Evolutionary conservation across 2,888 invertebrate species (phyloP), one percentile per base, ranked within the genome.

Genomic region (Dyspetes luteomarginatus): DNA sequence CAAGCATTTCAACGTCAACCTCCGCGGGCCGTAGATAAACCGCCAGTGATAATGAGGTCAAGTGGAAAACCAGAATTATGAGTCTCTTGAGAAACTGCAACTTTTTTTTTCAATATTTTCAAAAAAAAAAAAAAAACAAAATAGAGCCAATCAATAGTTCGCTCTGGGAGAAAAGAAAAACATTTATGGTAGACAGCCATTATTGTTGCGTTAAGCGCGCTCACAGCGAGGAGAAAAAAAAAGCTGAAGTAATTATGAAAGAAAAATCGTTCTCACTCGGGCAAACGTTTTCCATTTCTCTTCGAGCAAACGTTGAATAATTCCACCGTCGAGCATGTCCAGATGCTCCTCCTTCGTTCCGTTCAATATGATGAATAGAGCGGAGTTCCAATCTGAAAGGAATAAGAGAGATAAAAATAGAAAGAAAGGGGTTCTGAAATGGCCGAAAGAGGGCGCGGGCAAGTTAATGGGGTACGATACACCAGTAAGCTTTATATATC

Each of bases 281-380:
- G 98, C 99, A 93, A 98, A 99, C 0, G 98, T 98, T 92, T 99
- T 99, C 99, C 99, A 99, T 92, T 99, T 99, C 92, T 99, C 99
- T 92, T 99, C 99, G 17, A 99, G 94, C 62, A 99, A 93, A 88
- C 98, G 95, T 91, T 99, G 98, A 89, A 99, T 99, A 74, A 99
- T 99, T 30, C 99, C 99, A 60, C 99, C 98, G 90, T 98, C 98
- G 88, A 99, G 93, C 99, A 99, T 99, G 91, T 99, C 98, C 90
- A 99, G 94, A 94, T 99, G 99, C 88, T 98, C 99, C 89, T 98
- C 97, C 90, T 98, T 99, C 7, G 97, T 98, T 72, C 99, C 99
- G 90, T 99, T 98, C 81, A 99, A 94, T 88, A 99, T 99, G 84
- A 99, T 98, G 92, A 99, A 98, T 71, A 99, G 93, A 0, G 99